These are phyloP conservation scores for Entomobrya proxima DNA, from an alignment of 2,888 invertebrate genomes.

Conservation along the genomic window DNA sequence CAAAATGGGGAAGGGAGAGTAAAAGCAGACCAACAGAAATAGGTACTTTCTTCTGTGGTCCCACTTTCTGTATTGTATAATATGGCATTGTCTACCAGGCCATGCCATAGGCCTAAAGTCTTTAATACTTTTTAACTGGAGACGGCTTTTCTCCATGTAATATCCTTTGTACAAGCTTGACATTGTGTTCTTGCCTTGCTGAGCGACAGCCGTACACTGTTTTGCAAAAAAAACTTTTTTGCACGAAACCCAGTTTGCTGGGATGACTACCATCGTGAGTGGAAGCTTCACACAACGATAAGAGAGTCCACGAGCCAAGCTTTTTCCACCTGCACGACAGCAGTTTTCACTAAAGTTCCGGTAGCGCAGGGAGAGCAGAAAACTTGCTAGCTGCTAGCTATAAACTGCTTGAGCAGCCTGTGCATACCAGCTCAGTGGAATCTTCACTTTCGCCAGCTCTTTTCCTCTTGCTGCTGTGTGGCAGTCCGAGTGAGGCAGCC, in stretches of 20 bases:
- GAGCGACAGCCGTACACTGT: background rate
- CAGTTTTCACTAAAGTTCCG: background rate
- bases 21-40: background rate
- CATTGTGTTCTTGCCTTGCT: background rate
- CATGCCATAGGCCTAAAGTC: background rate
- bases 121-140: background rate
- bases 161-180: background rate
- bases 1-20: background rate
- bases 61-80: no score
- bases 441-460: constrained; percentile 33
- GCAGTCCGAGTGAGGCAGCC: background rate
- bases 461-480: background rate
- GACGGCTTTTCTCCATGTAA: background rate
- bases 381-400: background rate
- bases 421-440: background rate
- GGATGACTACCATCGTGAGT: background rate
- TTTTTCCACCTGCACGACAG: constrained; percentile 1
- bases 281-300: background rate
- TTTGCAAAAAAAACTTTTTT: background rate
- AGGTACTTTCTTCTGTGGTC: background rate
- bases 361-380: background rate
- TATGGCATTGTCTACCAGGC: no score
- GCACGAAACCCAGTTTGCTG: background rate
- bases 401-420: background rate
- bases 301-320: background rate